Evolutionary conservation across 1,140 invertebrate species (phyloP), one percentile per base, ranked within the genome.

Genomic region (Patella vulgata): DNA sequence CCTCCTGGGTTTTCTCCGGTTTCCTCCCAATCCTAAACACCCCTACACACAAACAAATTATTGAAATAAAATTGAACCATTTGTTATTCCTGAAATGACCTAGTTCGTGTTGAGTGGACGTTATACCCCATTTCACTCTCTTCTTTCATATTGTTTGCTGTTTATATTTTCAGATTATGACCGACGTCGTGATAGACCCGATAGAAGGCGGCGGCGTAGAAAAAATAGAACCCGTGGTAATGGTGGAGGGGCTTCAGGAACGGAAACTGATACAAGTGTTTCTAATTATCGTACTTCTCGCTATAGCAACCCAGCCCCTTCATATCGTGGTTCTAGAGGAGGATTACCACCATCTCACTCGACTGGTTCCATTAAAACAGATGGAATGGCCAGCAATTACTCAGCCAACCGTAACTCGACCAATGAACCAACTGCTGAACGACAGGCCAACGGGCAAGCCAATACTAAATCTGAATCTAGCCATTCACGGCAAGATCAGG

Each of bases 221-320:
- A 69, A 69, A 43, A 71, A 75, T 31, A 53, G 67, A 27, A 51
- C 57, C 9, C 63, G 72, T 52, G 75, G 75, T 21, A 79, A 74
- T 59, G 70, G 69, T 28, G 72, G 77, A 55, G 69, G 73, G 21
- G 74, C 74, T 9, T 80, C 79, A 12, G 80, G 79, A 28, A 82
- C 80, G 33, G 80, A 82, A 62, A 81, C 80, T 0, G 80, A 82
- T 58, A 81, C 75, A 43, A 80, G 79, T 73, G 71, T 76, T 21
- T 77, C 76, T 30, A 80, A 77, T 59, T 78, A 74, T 42, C 63
- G 74, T 11, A 59, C 66, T 12, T 63, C 69, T 17, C 54, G 63
- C 40, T 25, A 58, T 48, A 55, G 50, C 28, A 47, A 36, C 19
- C 53, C 30, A 14, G 47, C 27, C 21, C 44, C 12, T 42, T n/a